Conservation (phyloP, 2,113 vertebrate species). For the Toxostoma redivivum region DNA sequence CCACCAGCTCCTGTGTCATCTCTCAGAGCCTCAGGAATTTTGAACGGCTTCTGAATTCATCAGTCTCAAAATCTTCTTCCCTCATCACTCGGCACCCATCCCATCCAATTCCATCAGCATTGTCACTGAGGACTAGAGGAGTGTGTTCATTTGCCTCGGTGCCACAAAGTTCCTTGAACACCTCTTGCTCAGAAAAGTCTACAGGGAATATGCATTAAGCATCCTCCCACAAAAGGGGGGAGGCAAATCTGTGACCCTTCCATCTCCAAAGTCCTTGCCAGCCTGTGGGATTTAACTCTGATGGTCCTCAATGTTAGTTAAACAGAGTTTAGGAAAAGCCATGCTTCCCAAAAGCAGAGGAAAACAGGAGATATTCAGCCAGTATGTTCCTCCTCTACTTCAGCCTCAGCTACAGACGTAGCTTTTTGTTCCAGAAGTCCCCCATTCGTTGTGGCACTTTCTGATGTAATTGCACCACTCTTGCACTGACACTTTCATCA, state of each 20-base stretch:
- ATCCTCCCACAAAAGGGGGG: not conserved
- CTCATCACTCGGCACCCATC: not conserved
- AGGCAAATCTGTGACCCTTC: not conserved
- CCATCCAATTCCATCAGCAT: not conserved
- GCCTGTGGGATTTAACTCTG: not conserved
- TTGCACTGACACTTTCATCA: not conserved
- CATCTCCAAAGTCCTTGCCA: not conserved
- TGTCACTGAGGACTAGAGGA: not conserved
- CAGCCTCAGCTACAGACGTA: not conserved
- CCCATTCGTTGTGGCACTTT: rapidly evolving
- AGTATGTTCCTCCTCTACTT: not conserved
- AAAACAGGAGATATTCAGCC: rapidly evolving
- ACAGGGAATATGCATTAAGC: not conserved
- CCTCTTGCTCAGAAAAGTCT: not conserved
- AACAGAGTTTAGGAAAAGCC: not conserved
- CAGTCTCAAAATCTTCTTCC: not conserved
- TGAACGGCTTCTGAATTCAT: not conserved
- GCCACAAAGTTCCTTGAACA: not conserved
- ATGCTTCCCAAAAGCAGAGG: not conserved
- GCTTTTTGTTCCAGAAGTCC: not conserved
- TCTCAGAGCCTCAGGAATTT: not conserved
- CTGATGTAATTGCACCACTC: not conserved
- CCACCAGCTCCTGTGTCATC: not conserved
- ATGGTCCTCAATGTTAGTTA: not conserved
- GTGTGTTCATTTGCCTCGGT: rapidly evolving